These are phyloP conservation scores for Polyergus mexicanus DNA, from an alignment of 1,140 invertebrate genomes.

Conservation along the genomic window DNA sequence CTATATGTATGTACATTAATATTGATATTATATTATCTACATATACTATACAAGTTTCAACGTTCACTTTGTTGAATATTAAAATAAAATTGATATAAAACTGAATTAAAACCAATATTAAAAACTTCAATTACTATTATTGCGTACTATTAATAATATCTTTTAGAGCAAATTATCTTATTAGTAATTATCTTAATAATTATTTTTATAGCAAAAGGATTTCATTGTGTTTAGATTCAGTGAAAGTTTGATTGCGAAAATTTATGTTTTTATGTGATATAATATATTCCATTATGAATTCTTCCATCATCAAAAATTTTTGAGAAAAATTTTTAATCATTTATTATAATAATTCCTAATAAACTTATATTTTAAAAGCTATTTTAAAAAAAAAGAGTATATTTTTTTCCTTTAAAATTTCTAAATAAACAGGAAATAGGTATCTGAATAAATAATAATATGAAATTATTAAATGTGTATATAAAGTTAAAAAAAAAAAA, in stretches of 20 bases:
- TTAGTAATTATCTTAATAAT: too few species aligned
- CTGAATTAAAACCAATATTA: conserved; percentile 29
- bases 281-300: conserved; percentile 18
- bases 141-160: conserved; percentile 14
- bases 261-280: background rate
- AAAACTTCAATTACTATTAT: conserved; percentile 1
- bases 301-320: background rate
- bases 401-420: too few species aligned
- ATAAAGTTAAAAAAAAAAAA: background rate
- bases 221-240: background rate
- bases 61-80: background rate
- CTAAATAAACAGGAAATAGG: background rate
- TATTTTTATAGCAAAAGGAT: background rate
- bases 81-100: conserved; percentile 10
- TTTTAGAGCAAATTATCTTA: background rate
- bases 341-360: background rate
- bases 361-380: background rate
- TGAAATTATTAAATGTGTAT: background rate
- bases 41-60: background rate
- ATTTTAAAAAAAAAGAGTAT: background rate
- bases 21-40: conserved; percentile 45
- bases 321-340: background rate
- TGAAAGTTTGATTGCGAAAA: background rate
- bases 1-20: conserved; percentile 30
- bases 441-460: background rate